These are phyloP conservation scores for Himalopsyche phryganea DNA, from an alignment of 1,140 invertebrate genomes.

Conservation along the genomic window DNA sequence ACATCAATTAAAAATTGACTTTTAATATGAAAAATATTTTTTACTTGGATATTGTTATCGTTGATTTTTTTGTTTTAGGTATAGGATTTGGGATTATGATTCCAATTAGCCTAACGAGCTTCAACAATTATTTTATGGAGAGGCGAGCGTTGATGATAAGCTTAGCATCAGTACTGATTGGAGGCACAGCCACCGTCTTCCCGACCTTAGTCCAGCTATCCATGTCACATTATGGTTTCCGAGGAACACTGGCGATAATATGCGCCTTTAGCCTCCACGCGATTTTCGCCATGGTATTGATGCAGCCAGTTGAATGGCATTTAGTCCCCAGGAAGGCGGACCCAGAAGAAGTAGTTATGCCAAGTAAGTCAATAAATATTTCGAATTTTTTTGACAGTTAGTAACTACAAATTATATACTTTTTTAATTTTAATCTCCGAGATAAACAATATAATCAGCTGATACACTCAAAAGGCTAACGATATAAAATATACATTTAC, in stretches of 20 bases:
- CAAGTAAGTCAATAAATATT: not conserved
- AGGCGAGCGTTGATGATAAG: slow-evolving; percentile 51
- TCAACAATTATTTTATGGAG: slow-evolving; percentile 52
- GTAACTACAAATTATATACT: too few relatives aligned
- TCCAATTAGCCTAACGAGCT: slow-evolving; percentile 48
- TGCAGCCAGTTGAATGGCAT: slow-evolving; percentile 64
- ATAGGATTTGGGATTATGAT: slow-evolving; percentile 51
- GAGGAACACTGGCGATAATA: slow-evolving; percentile 55
- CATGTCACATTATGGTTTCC: slow-evolving; percentile 49
- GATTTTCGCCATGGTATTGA: slow-evolving; percentile 52
- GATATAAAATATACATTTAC: too few relatives aligned
- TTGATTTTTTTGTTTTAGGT: slow-evolving; percentile 36
- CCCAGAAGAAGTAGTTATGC: not conserved
- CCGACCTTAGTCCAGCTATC: slow-evolving; percentile 45
- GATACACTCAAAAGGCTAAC: too few relatives aligned
- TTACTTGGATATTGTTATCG: not conserved
- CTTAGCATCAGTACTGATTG: slow-evolving; percentile 48
- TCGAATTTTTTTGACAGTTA: too few relatives aligned
- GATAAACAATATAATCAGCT: too few relatives aligned
- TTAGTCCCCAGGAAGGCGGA: slow-evolving; percentile 36
- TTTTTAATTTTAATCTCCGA: too few relatives aligned
- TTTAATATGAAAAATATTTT: too few relatives aligned
- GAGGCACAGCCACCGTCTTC: slow-evolving; percentile 46
- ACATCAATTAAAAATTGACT: too few relatives aligned
- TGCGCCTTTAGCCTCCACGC: slow-evolving; percentile 55